These are phyloP conservation scores for Rhinolophus sinicus DNA, from an alignment of 2,113 vertebrate genomes.

Conservation along the genomic window DNA sequence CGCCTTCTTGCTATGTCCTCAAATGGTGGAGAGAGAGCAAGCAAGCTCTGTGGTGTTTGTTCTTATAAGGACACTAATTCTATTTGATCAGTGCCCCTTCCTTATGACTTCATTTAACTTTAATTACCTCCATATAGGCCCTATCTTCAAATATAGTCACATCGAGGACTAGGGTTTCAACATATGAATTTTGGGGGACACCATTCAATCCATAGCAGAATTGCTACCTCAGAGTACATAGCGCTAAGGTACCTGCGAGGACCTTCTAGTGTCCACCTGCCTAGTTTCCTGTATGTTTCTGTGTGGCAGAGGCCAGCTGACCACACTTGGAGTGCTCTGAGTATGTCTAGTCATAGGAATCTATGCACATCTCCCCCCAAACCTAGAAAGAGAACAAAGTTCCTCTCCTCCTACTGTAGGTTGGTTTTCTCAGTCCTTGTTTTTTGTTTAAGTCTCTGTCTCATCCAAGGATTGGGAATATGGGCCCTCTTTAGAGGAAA, in stretches of 20 bases:
- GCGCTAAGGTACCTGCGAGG: not conserved
- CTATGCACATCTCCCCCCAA: not conserved
- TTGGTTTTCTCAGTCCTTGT: not conserved
- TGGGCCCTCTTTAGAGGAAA: not conserved
- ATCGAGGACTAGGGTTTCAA: not conserved
- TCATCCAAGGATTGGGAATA: not conserved
- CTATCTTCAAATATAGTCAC: not conserved
- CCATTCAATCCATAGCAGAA: not conserved
- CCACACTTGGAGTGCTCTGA: not conserved
- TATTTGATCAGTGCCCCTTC: not conserved
- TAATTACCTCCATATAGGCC: not conserved
- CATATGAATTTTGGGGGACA: not conserved
- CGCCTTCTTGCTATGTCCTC: not conserved
- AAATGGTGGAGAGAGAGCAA: not conserved
- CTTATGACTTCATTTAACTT: not conserved
- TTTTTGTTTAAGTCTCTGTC: not conserved
- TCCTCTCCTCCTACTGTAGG: not conserved
- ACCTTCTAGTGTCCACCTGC: not conserved
- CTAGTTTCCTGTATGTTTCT: conserved; percentile 21
- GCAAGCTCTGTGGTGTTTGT: not conserved
- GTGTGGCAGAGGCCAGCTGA: not conserved
- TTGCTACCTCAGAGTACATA: not conserved
- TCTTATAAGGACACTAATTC: not conserved
- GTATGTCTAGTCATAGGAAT: not conserved
- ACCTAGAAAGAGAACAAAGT: not conserved